A percentile compares a stretch with the other conserved stretches of the same genome.
Evolutionary conservation across 2,888 invertebrate genomes (phyloP).

Genomic region (Microplitis manilae): DNA sequence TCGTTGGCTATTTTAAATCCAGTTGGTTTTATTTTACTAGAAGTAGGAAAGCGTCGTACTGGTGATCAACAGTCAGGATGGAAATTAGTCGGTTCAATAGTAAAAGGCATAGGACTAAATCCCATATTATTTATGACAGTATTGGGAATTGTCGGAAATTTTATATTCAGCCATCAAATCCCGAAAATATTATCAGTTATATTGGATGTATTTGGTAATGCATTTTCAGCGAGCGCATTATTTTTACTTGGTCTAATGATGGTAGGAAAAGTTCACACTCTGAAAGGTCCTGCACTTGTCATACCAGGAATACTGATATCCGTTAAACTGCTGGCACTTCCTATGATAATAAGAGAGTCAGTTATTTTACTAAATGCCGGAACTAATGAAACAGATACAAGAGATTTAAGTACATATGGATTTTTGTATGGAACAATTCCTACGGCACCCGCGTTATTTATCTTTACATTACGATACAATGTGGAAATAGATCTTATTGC

Average conservation of each 20-base stretch:
- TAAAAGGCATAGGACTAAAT: slow-evolving; percentile 86
- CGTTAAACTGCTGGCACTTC: slow-evolving; percentile 89
- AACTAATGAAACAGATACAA: slow-evolving; percentile 80
- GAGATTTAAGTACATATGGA: slow-evolving; percentile 90
- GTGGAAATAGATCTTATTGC: slow-evolving; percentile 93
- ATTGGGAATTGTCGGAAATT: slow-evolving; percentile 89
- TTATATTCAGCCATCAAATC: slow-evolving; percentile 84
- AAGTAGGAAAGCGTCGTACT: slow-evolving; percentile 78
- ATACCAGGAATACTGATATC: slow-evolving; percentile 90
- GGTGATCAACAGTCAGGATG: slow-evolving; percentile 57
- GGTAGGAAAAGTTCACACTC: slow-evolving; percentile 89
- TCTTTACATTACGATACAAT: slow-evolving; percentile 91
- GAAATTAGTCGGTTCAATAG: slow-evolving; percentile 60
- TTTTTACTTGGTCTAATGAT: slow-evolving; percentile 93
- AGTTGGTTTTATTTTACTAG: slow-evolving; percentile 90
- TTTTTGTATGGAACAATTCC: slow-evolving; percentile 97
- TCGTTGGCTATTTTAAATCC: slow-evolving; percentile 94
- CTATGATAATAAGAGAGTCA: slow-evolving; percentile 89
- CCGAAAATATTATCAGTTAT: slow-evolving; percentile 84
- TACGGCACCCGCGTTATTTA: slow-evolving; percentile 95
- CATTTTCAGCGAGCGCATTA: slow-evolving; percentile 92
- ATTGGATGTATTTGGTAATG: slow-evolving; percentile 85
- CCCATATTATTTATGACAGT: slow-evolving; percentile 94
- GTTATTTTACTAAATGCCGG: slow-evolving; percentile 84
- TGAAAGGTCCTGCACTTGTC: slow-evolving; percentile 85